Percentiles rank a stretch among this genome's conserved stretches.
Conservation (phyloP, 2,888 invertebrate genomes). For the Sesia apiformis region DNA sequence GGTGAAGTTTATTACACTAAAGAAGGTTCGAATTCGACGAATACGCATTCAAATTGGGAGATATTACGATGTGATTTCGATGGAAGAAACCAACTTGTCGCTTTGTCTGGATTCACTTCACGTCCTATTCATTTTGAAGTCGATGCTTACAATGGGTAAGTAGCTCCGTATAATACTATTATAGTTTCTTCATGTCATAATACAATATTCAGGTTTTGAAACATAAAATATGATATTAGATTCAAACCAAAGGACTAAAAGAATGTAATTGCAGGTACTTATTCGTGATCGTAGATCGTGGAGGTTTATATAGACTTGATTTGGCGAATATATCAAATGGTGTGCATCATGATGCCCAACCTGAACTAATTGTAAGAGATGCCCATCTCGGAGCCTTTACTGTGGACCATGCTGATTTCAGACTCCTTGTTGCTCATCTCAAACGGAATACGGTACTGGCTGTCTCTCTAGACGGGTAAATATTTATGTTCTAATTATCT, state of each 20-base stretch:
- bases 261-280: constrained; percentile 75
- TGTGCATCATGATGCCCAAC: constrained; percentile 79
- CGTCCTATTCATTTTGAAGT: constrained; percentile 88
- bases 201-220: not conserved
- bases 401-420: constrained; percentile 87
- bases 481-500: constrained; percentile 6
- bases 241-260: not conserved
- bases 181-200: not conserved
- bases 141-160: constrained; percentile 93
- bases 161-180: constrained; percentile 3
- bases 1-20: constrained; percentile 78
- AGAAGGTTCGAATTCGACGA: constrained; percentile 29
- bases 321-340: constrained; percentile 84
- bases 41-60: constrained; percentile 74
- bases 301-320: constrained; percentile 85
- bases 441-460: constrained; percentile 85
- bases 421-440: constrained; percentile 84
- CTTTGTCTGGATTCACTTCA: constrained; percentile 79
- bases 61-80: constrained; percentile 85
- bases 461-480: constrained; percentile 87
- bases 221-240: not conserved
- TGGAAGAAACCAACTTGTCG: constrained; percentile 80
- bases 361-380: constrained; percentile 78
- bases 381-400: constrained; percentile 85
- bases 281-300: constrained; percentile 69